phyloP scores from a whole-genome alignment of 1,140 invertebrate species.

The Eciton burchellii region DNA sequence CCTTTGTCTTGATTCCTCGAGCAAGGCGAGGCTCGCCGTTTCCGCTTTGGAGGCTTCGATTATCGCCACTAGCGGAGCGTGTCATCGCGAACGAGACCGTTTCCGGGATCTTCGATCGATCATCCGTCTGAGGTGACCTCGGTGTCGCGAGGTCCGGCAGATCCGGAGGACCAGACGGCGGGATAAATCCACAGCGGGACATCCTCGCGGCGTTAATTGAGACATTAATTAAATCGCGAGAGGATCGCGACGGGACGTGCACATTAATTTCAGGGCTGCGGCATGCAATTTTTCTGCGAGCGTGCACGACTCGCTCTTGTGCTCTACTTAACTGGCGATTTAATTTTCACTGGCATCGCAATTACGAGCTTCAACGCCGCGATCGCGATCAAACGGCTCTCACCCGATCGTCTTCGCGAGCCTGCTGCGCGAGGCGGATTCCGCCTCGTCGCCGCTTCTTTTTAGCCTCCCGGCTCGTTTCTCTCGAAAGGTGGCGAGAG shows the following conservation, averaged over 20 bases:
- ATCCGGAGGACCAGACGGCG: too few species aligned
- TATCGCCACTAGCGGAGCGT: slow-evolving; percentile 76
- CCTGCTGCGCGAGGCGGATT: not conserved
- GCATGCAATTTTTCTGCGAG: slow-evolving; percentile 29
- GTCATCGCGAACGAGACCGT: slow-evolving; percentile 68
- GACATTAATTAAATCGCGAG: slow-evolving; percentile 27
- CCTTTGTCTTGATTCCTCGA: slow-evolving; percentile 67
- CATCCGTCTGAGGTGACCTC: slow-evolving; percentile 31
- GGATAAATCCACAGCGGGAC: not conserved
- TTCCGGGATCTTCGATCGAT: slow-evolving; percentile 69
- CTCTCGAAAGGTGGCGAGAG: not conserved
- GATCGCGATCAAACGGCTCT: slow-evolving; percentile 50
- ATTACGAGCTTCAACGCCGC: slow-evolving; percentile 1
- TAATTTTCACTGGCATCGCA: slow-evolving; percentile 53
- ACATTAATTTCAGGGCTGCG: slow-evolving; percentile 17
- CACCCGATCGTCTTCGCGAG: slow-evolving; percentile 50
- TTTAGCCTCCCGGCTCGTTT: not conserved
- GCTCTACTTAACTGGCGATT: slow-evolving; percentile 67
- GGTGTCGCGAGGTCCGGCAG: slow-evolving; percentile 1
- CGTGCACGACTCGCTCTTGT: slow-evolving; percentile 26
- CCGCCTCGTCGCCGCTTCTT: not conserved
- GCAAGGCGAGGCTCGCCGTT: slow-evolving; percentile 63
- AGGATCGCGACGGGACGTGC: not conserved
- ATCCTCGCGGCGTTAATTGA: slow-evolving; percentile 2
- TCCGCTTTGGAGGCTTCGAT: slow-evolving; percentile 75